Base-by-base conservation (phyloP, 2,113 vertebrate genomes). In the Bombycilla garrulus region DNA sequence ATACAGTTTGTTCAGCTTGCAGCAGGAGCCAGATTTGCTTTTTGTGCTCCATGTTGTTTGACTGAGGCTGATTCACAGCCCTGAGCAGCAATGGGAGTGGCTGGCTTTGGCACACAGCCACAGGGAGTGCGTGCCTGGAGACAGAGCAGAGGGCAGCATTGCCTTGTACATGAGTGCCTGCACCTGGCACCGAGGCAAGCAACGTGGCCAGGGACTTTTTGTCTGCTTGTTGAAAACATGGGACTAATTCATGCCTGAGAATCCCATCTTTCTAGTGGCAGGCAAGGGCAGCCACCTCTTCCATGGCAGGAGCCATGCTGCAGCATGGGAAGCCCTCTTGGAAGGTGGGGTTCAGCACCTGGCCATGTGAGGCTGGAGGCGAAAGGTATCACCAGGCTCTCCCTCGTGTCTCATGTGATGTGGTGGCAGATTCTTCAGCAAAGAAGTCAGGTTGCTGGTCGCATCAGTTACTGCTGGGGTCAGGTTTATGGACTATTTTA, bases 21-120 rank as follows among this genome's bases (percentile, higher is more conserved):
- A 64, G 44, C 13, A 60, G 53, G 70, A 87, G 65, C 48, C 71
- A 45, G 53, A n/a, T 61, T 79, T 53, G 61, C 18, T 72, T 53
- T 38, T 35, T 51, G 78, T 61, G 33, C 74, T 66, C 48, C 15
- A 0, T 58, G 54, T 38, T 44, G 13, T 61, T 77, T 31, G 62
- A 14, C 21, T 23, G 50, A 65, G 58, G 54, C 15, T 56, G 20
- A 36, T 42, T 64, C 70, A 48, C 48, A 79, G 58, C 56, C 53
- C 25, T 22, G 5, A 1, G 28, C 64, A 38, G 60, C 1, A 1
- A 5, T 6, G 44, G 31, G 42, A 84, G 40, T 2, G 29, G 38
- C 51, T 76, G 81, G 40, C 17, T 80, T 48, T 76, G 81, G 2
- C 11, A 1, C 48, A 9, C n/a, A 53, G 50, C 62, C 36, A 4